Conservation (phyloP, 2,113 vertebrate genomes). For the Myiozetetes cayanensis region DNA sequence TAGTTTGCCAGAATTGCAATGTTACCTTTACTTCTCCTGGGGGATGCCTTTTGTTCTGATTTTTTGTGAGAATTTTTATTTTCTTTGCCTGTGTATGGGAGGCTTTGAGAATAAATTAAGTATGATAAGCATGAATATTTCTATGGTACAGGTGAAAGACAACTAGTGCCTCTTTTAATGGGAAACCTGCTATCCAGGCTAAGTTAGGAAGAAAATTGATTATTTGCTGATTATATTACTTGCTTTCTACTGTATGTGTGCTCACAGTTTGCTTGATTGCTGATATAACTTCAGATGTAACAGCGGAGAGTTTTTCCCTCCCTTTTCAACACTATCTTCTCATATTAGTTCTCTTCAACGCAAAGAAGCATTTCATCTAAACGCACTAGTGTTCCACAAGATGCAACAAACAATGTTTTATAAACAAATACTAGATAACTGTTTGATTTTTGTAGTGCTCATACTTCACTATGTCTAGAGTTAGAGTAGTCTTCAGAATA, state of each 20-base stretch:
- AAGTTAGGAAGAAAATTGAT: not conserved
- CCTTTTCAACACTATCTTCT: not conserved
- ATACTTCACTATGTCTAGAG: not conserved
- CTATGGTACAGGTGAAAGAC: not conserved
- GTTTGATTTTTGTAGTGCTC: not conserved
- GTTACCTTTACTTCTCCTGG: not conserved
- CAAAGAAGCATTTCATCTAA: not conserved
- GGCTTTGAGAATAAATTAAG: not conserved
- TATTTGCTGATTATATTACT: not conserved
- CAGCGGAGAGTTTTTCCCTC: not conserved
- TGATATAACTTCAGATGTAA: not conserved
- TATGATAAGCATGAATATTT: not conserved
- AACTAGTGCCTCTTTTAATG: not conserved
- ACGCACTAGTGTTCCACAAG: not conserved
- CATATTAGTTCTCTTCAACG: not conserved
- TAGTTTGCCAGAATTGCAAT: not conserved
- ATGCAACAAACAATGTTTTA: not conserved
- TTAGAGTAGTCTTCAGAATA: not conserved
- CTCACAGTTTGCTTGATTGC: not conserved
- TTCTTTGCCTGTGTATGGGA: not conserved
- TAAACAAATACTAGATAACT: not conserved
- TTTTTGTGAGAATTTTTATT: not conserved
- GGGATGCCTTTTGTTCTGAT: not conserved
- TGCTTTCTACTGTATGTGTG: fast-evolving
- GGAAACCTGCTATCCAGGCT: not conserved